phyloP scores from a whole-genome alignment of 2,797 vertebrate genomes.

The Uromys caudimaculatus region DNA sequence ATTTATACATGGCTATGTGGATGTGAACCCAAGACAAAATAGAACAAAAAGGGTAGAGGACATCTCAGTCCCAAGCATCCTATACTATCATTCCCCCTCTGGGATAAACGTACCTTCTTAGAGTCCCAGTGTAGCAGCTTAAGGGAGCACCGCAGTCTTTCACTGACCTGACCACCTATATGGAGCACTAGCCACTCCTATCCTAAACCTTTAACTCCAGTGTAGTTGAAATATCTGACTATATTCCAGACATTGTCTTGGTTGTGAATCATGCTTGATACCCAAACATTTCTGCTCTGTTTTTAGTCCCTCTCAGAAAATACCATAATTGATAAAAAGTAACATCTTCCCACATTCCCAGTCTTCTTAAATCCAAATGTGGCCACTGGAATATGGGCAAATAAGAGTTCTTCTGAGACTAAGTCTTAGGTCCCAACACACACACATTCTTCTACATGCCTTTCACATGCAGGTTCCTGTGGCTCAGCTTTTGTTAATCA shows the following conservation, averaged over 20 bases:
- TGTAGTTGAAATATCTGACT: background rate
- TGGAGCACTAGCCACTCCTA: background rate
- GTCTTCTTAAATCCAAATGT: background rate
- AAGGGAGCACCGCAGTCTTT: background rate
- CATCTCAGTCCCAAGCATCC: background rate
- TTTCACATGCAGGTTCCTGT: too few relatives aligned
- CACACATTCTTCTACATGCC: background rate
- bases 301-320: background rate
- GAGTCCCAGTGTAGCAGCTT: background rate
- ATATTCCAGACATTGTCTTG: conserved; percentile 6
- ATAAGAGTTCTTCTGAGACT: background rate
- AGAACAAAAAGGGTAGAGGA: background rate
- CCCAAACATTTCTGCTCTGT: background rate
- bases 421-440: background rate
- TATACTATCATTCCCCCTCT: background rate
- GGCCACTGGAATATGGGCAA: background rate
- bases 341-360: background rate
- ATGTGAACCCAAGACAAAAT: background rate
- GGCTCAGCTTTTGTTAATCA: background rate
- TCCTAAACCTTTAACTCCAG: background rate
- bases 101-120: background rate
- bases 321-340: background rate
- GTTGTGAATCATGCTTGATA: background rate
- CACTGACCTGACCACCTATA: background rate
- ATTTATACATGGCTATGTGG: background rate